Base-by-base conservation (phyloP, 1,140 invertebrate species). In the Aphaenogaster floridana region DNA sequence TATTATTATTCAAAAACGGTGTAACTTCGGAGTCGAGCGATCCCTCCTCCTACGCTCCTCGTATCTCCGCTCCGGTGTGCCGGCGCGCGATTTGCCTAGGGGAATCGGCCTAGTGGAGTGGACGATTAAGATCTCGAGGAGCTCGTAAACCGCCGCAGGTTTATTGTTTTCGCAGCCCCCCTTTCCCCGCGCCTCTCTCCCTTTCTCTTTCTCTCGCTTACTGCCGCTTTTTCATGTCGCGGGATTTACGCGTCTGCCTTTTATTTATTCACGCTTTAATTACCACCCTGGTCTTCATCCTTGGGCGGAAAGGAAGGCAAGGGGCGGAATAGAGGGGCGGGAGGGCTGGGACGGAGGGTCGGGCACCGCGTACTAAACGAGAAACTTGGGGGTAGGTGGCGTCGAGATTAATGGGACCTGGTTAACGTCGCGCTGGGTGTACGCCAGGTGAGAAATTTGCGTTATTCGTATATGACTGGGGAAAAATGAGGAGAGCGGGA, bases 241-340 rank as follows among this genome's bases (percentile, higher is more conserved):
- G 89, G 91, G 93, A 94, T 94, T 94, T 94, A 94, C 94, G 92
- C 93, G 91, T 92, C 92, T 92, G 77, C 92, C 91, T 94, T 84
- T 94, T 94, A 94, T 94, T 94, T 94, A 94, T 94, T 94, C 93
- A 94, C 93, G 94, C 91, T 94, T 94, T 94, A 94, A 94, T 94
- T 94, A 94, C 93, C 93, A 90, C 91, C 91, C 92, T 90, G 92
- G 52, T 71, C 69, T 72, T 80, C 86, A 79, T 86, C 48, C 69
- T 84, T 76, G 69, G 54, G 1, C 13, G 57, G 42, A n/a, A 50
- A 61, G 54, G 42, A 63, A 61, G 69, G 17, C 54, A 48, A 81
- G 7, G 57, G 66, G 42, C 42, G 36, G 17, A 17, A 7, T 0
- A 42, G 28, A 15, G n/a, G 39, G 42, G 39, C 8, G 21, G n/a